Evolutionary conservation across 1,140 invertebrate genomes (phyloP).

Genomic region (Drosophila punjabiensis): DNA sequence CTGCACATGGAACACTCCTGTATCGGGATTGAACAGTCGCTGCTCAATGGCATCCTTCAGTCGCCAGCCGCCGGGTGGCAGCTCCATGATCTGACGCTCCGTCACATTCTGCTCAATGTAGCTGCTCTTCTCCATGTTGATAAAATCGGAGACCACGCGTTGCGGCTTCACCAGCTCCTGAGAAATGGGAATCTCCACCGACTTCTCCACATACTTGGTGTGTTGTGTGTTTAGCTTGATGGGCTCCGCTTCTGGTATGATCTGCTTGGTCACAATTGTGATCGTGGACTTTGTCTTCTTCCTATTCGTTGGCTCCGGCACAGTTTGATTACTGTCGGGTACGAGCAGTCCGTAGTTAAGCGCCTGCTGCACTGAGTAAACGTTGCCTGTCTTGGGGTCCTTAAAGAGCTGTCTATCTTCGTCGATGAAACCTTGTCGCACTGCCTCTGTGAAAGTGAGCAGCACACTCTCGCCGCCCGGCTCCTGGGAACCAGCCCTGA

Average conservation of each 20-base stretch:
- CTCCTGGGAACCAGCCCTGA: slow-evolving; percentile 86
- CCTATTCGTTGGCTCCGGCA: slow-evolving; percentile 75
- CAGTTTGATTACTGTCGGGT: slow-evolving; percentile 87
- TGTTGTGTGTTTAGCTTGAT: slow-evolving; percentile 86
- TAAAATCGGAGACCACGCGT: slow-evolving; percentile 85
- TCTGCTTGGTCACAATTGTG: slow-evolving; percentile 84
- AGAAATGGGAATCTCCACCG: slow-evolving; percentile 73
- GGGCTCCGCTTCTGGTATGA: slow-evolving; percentile 77
- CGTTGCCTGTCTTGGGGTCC: slow-evolving; percentile 91
- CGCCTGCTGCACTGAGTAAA: slow-evolving; percentile 93
- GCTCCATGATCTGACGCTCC: slow-evolving; percentile 87
- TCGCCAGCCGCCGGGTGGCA: slow-evolving; percentile 93
- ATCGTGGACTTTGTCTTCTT: slow-evolving; percentile 85
- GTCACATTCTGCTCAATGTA: slow-evolving; percentile 74
- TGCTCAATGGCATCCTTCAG: slow-evolving; percentile 91
- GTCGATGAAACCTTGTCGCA: slow-evolving; percentile 92
- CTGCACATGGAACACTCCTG: slow-evolving; percentile 94
- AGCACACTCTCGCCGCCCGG: slow-evolving; percentile 87
- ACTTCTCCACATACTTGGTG: slow-evolving; percentile 78
- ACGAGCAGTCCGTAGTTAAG: slow-evolving; percentile 90
- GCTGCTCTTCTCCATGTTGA: slow-evolving; percentile 84
- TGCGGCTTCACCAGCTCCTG: slow-evolving; percentile 84
- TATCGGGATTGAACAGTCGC: slow-evolving; percentile 92
- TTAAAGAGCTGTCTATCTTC: slow-evolving; percentile 91
- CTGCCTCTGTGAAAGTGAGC: slow-evolving; percentile 92